Conservation (phyloP, 2,888 invertebrate genomes). For the Hydriomena furcata region DNA sequence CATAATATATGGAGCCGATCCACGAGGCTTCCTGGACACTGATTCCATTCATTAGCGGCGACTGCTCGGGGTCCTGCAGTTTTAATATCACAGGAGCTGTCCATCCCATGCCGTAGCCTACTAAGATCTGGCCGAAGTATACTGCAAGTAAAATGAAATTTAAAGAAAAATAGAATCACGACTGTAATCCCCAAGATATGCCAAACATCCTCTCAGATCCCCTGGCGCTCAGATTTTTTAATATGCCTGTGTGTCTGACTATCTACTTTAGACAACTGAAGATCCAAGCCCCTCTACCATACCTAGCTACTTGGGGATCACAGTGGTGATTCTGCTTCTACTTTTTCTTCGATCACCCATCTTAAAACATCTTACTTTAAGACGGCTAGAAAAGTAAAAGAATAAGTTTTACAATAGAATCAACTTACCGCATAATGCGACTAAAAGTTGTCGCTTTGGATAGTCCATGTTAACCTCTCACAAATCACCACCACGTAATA, state of each 20-base stretch:
- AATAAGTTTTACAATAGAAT: not conserved
- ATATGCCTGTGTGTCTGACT: no score
- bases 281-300: no score
- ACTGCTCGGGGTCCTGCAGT: slow-evolving; percentile 32
- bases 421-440: slow-evolving; percentile 8
- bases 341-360: no score
- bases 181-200: no score
- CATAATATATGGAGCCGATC: slow-evolving; percentile 13
- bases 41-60: slow-evolving; percentile 30
- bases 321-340: no score
- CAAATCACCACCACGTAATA: not conserved
- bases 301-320: no score
- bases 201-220: no score
- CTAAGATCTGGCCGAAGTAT: slow-evolving; percentile 10
- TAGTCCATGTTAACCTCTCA: not conserved
- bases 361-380: no score
- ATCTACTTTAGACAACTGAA: no score
- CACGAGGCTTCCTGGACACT: slow-evolving; percentile 23
- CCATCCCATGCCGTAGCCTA: slow-evolving; percentile 35
- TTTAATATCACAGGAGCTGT: slow-evolving; percentile 36
- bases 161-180: no score
- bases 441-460: slow-evolving; percentile 1
- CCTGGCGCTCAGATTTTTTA: no score
- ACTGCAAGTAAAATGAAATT: slow-evolving; percentile 7
- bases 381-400: no score